phyloP scores from a whole-genome alignment of 1,140 invertebrate genomes.

The Drosophila ananassae region DNA sequence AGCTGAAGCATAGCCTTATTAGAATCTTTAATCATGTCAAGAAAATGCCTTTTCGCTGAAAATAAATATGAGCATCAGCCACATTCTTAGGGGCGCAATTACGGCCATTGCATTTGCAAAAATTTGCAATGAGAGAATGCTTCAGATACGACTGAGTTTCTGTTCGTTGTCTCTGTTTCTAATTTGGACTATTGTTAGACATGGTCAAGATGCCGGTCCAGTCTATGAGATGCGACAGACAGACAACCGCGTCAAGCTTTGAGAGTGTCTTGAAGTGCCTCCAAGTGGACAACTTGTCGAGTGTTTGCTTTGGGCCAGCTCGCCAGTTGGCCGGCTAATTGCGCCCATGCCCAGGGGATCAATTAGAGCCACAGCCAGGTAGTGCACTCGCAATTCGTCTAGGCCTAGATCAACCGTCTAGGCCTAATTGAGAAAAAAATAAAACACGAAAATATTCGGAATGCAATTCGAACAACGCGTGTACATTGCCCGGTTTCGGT shows the following conservation, averaged over 20 bases:
- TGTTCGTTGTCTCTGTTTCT: conserved; percentile 46
- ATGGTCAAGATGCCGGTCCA: conserved; percentile 44
- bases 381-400: conserved; percentile 42
- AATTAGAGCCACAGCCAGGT: conserved; percentile 54
- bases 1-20: too few relatives aligned
- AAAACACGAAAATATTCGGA: conserved; percentile 25
- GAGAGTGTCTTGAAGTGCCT: conserved; percentile 51
- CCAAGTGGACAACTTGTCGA: conserved; percentile 26
- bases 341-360: conserved; percentile 73
- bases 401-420: conserved; percentile 16
- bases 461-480: conserved; percentile 58
- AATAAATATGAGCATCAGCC: neutral
- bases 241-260: conserved; percentile 39
- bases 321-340: conserved; percentile 63
- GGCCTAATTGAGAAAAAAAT: conserved; percentile 2
- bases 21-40: neutral
- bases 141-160: conserved; percentile 5
- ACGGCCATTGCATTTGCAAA: conserved; percentile 72
- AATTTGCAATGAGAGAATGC: conserved; percentile 47
- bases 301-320: conserved; percentile 47
- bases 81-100: conserved; percentile 15
- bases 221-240: conserved; percentile 39
- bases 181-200: conserved; percentile 75
- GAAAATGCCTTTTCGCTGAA: neutral
- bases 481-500: conserved; percentile 63